Evolutionary conservation across 2,888 invertebrate genomes (phyloP).

Genomic region (Conomelus anceps): DNA sequence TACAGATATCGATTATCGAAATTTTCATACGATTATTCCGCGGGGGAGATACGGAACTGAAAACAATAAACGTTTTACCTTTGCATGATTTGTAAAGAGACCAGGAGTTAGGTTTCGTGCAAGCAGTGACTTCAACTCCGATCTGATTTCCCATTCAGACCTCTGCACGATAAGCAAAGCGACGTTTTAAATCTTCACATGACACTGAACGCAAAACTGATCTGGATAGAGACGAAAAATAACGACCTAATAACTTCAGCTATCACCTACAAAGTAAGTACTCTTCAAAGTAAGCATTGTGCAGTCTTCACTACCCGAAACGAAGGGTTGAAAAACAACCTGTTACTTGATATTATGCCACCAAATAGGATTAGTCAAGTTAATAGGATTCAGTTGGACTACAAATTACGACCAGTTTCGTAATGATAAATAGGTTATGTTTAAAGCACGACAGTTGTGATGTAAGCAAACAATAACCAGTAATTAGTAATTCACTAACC

Average conservation of each 20-base stretch:
- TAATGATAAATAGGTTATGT: background rate
- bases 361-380: background rate
- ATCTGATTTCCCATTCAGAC: background rate
- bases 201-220: background rate
- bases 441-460: background rate
- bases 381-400: background rate
- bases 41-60: no score
- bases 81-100: background rate
- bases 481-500: background rate
- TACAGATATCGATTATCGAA: no score
- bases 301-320: background rate
- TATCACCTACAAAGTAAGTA: background rate
- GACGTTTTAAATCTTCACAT: background rate
- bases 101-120: conserved; percentile 1
- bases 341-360: background rate
- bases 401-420: background rate
- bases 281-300: background rate
- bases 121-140: background rate
- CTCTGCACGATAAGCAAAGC: background rate
- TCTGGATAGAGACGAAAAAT: no score
- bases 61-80: background rate
- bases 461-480: background rate
- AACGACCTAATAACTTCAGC: no score
- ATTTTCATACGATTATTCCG: no score
- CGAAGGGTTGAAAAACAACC: background rate